Conservation (phyloP, 1,140 invertebrate species). For the Anastatus disparis region DNA sequence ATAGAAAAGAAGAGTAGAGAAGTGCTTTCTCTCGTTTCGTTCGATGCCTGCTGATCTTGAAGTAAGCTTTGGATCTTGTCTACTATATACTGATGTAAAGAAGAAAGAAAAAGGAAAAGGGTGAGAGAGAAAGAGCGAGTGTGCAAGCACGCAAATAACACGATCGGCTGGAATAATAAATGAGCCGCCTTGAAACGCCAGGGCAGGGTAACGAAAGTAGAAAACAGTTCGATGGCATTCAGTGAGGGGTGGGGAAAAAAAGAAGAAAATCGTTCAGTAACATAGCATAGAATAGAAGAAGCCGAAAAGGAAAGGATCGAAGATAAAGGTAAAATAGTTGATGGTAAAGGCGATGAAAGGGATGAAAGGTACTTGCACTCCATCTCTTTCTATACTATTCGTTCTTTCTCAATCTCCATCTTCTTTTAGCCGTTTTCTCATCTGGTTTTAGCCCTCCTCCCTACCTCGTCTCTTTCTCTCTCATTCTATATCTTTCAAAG, state of each 20-base stretch:
- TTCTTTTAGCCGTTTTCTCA: conserved; percentile 25
- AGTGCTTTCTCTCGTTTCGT: background rate
- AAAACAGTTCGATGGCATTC: background rate
- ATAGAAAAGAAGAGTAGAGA: background rate
- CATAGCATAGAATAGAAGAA: background rate
- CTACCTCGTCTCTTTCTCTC: background rate
- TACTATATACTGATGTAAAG: too few species aligned
- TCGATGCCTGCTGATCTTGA: conserved; percentile 8
- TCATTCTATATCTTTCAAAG: too few species aligned
- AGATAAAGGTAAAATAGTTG: conserved; percentile 24
- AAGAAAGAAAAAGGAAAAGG: too few species aligned
- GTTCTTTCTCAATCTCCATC: background rate
- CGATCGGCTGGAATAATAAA: conserved; percentile 20
- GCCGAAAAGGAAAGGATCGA: background rate
- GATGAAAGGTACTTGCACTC: conserved; percentile 11
- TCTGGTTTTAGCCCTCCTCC: background rate
- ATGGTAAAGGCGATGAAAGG: conserved; percentile 12
- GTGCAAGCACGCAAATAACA: conserved; percentile 22
- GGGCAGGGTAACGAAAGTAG: background rate
- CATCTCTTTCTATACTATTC: background rate
- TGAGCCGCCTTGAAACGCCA: background rate
- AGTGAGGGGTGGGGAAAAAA: background rate
- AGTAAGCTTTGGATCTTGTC: background rate
- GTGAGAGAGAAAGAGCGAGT: background rate
- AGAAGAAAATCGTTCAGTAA: background rate